Base-by-base conservation (phyloP, 2,888 invertebrate species). In the Thymelicus acteon region DNA sequence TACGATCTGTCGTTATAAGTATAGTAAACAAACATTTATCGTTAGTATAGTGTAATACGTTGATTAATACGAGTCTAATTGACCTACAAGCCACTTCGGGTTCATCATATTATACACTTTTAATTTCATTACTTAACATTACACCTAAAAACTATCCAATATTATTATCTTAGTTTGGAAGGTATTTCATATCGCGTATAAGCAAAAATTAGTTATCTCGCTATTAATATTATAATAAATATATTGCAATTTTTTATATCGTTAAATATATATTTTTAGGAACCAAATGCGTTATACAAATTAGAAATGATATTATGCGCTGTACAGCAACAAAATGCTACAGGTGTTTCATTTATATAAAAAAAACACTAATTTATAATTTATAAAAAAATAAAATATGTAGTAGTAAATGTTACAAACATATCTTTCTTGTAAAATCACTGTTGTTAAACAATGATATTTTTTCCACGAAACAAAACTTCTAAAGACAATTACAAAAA, bases 41-140 rank as follows among this genome's bases (percentile, higher is more conserved):
- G 63, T 67, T 57, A 60, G 66, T 70, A 72, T 71, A 72, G 65
- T 72, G 63, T 66, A 71, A 69, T 58, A 66, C 37, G 44, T 67
- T 39, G 66, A 70, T 49, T 63, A 65, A 69, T 71, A 71, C 52
- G 67, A 74, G 74, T 81, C 86, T 92, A 92, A 92, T 92, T 92
- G 92, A 92, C 92, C 89, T 88, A 89, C 74, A 91, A 90, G 89
- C 86, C 90, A 89, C 89, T 83, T 87, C 73, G 85, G 87, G 83
- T 85, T 74, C 76, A 73, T 75, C 72, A 76, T 72, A 57, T 61
- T 60, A 69, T 54, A 69, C 63, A 61, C 54, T 68, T 63, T 54
- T 52, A 62, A 65, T 71, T 64, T 37, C 60, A 72, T 71, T 72
- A 66, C 54, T 54, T 54, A 54, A 54, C 7, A 24, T 24, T 68